phyloP scores from a whole-genome alignment of 1,140 invertebrate species.

The Trichonephila clavata region DNA sequence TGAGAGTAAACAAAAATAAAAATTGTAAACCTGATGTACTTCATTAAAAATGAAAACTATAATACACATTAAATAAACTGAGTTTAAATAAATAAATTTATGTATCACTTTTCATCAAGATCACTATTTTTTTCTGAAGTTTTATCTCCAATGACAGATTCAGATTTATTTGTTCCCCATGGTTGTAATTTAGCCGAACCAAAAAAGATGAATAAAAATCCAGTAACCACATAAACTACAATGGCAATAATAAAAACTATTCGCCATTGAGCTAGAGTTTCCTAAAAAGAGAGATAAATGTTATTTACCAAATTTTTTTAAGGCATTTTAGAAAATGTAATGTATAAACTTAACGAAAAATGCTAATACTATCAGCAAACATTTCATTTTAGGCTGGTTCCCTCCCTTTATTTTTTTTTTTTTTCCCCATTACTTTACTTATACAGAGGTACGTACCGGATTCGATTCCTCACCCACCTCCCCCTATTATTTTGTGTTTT shows the following conservation, averaged over 20 bases:
- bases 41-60: background rate
- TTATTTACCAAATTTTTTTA: background rate
- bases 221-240: constrained; percentile 84
- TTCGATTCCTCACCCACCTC: no score
- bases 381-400: no score
- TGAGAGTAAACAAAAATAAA: no score
- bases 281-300: constrained; percentile 69
- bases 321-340: no score
- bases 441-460: no score
- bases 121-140: constrained; percentile 30
- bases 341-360: no score
- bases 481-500: no score
- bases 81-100: background rate
- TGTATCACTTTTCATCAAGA: background rate
- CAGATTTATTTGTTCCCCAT: constrained; percentile 83
- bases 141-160: background rate
- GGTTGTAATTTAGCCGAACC: constrained; percentile 90
- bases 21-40: background rate
- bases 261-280: constrained; percentile 79
- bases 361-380: no score
- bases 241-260: constrained; percentile 79
- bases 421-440: no score
- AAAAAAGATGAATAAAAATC: constrained; percentile 88
- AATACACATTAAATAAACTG: background rate
- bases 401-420: no score